Conservation (phyloP, 1,140 invertebrate species). For the Schlechtendalia chinensis region DNA sequence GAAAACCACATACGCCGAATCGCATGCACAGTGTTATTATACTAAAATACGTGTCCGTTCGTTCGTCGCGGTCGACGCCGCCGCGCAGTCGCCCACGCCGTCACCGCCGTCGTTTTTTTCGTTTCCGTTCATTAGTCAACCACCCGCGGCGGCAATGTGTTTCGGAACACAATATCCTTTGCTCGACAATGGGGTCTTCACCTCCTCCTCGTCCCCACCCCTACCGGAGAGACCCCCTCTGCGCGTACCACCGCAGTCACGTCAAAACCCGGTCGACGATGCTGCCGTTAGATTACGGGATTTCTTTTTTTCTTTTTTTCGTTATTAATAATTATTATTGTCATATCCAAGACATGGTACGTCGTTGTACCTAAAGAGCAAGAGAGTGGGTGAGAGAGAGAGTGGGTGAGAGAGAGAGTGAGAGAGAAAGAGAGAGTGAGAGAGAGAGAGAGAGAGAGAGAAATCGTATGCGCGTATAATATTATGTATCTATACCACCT, state of each 20-base stretch:
- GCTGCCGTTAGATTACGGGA: conserved; percentile 35
- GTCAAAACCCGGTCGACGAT: conserved; percentile 19
- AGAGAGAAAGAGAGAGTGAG: too few species aligned
- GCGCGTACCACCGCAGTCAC: not conserved
- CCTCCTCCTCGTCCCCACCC: not conserved
- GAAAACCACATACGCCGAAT: too few species aligned
- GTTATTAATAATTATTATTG: conserved; percentile 37
- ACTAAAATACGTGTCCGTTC: not conserved
- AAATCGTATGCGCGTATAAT: too few species aligned
- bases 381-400: too few species aligned
- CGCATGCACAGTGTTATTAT: not conserved
- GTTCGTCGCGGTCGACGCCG: too few species aligned
- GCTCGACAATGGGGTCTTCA: conserved; percentile 20
- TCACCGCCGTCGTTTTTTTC: conserved; percentile 6
- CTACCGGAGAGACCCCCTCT: not conserved
- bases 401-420: too few species aligned
- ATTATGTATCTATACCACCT: not conserved
- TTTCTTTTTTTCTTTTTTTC: conserved; percentile 6
- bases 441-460: too few species aligned
- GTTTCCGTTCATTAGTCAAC: conserved; percentile 45
- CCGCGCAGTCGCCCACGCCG: conserved; percentile 24
- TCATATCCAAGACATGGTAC: not conserved
- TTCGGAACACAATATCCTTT: conserved; percentile 34
- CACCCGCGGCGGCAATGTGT: conserved; percentile 20
- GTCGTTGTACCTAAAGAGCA: too few species aligned